Evolutionary conservation across 2,888 invertebrate species (phyloP), one percentile per base, ranked within the genome.

Genomic region (Synanthedon myopaeformis): DNA sequence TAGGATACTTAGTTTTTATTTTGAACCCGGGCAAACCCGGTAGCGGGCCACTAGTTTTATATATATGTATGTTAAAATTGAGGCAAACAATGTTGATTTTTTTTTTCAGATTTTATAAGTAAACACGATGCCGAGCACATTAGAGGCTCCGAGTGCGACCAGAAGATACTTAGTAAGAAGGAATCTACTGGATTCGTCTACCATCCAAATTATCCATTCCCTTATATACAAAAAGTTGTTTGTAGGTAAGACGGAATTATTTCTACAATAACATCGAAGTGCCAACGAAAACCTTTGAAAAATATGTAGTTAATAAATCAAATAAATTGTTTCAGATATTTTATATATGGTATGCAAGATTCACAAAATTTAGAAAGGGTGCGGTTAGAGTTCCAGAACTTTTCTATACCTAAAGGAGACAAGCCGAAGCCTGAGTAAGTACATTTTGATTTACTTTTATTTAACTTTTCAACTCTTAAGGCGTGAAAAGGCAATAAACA

Each of bases 291-390:
- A 8, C 8, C 8, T 35, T 3, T 35, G 5, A 35, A 10, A 10
- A 1, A 35, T 2, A 35, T 49, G 42, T 13, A 35, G 23, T 4
- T 23, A 17, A 35, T 13, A 52, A 35, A 28, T 35, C 35, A 35
- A 41, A 35, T 53, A 49, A 57, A 57, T 59, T 8, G 55, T 85
- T 83, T 19, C 78, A 91, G 91, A 89, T 98, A 98, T 90, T 98
- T 97, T 90, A 94, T 99, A 84, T 98, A 98, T 85, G 98, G 98
- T 69, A 94, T 99, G 92, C 97, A 98, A 89, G 98, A 99, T 88
- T 93, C 94, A 60, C 97, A 98, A 81, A 94, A 97, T 86, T 91
- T 98, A 77, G 98, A 99, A 85, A 92, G 97, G 73, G 97, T 98
- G 59, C 92, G 93, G 63, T 89, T 98, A 65, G 93, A 94, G 72